These are phyloP conservation scores for Venturia canescens DNA, from an alignment of 1,140 invertebrate genomes.

Conservation along the genomic window DNA sequence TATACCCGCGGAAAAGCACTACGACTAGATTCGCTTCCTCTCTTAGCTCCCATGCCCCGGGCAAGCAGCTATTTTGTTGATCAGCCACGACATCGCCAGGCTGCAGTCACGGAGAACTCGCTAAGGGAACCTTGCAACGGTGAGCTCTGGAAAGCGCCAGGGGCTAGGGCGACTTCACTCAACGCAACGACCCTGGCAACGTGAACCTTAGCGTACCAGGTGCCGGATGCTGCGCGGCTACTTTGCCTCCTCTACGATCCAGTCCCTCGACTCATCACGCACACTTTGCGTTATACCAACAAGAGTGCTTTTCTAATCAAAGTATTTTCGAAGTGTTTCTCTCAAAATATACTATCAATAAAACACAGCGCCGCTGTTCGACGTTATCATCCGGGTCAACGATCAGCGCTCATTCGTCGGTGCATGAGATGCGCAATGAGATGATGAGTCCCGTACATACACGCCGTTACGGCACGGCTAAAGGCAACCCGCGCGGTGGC, in stretches of 20 bases:
- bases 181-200: neutral
- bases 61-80: slow-evolving; percentile 22
- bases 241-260: slow-evolving; percentile 44
- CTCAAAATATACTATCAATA: too few species aligned
- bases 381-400: too few species aligned
- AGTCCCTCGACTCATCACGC: neutral
- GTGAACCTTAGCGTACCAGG: slow-evolving; percentile 17
- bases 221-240: slow-evolving; percentile 37
- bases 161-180: slow-evolving; percentile 29
- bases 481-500: slow-evolving; percentile 18
- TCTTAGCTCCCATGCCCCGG: neutral
- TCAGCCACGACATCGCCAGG: slow-evolving; percentile 39
- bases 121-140: neutral
- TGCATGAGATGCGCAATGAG: neutral
- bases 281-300: neutral
- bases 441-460: neutral
- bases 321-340: too few species aligned
- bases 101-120: slow-evolving; percentile 4
- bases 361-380: too few species aligned
- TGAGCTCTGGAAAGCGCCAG: neutral
- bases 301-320: too few species aligned
- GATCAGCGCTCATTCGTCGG: too few species aligned
- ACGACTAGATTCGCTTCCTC: neutral
- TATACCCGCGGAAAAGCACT: slow-evolving; percentile 8
- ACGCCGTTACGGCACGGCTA: neutral